phyloP scores from a whole-genome alignment of 1,140 invertebrate genomes.

The Spodoptera frugiperda region DNA sequence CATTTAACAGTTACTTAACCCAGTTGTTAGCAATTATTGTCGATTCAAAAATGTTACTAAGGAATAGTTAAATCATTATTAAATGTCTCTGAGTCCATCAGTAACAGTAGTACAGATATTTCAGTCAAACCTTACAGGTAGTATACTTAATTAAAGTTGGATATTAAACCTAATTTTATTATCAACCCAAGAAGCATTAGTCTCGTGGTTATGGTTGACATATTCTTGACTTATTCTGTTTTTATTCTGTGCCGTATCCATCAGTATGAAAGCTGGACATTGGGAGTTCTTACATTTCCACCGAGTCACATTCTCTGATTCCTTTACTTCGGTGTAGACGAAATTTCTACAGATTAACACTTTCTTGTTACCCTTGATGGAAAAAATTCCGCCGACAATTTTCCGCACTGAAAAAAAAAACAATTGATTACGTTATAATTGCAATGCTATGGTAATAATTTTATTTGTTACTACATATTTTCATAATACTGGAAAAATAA shows the following conservation, averaged over 20 bases:
- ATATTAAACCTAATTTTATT: background rate
- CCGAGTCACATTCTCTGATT: background rate
- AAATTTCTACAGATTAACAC: background rate
- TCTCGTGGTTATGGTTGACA: background rate
- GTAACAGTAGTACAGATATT: too few species aligned
- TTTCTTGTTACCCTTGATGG: slow-evolving; percentile 3
- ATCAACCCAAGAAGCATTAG: background rate
- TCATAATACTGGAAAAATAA: too few species aligned
- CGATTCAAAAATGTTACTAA: too few species aligned
- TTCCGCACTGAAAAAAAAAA: slow-evolving; percentile 7
- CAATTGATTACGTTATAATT: background rate
- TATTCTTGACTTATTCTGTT: background rate
- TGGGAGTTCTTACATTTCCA: slow-evolving; percentile 8
- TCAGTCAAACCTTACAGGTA: too few species aligned
- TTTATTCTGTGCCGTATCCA: background rate
- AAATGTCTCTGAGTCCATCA: too few species aligned
- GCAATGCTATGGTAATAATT: too few species aligned
- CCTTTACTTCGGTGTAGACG: slow-evolving; percentile 5
- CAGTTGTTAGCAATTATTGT: too few species aligned
- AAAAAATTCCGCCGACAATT: slow-evolving; percentile 47
- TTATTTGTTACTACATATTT: too few species aligned
- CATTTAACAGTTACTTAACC: too few species aligned
- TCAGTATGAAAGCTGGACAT: slow-evolving; percentile 11
- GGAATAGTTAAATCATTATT: too few species aligned
- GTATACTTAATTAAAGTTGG: too few species aligned